phyloP scores from a whole-genome alignment of 2,888 invertebrate genomes.

The Polydrusus pterygomalis region DNA sequence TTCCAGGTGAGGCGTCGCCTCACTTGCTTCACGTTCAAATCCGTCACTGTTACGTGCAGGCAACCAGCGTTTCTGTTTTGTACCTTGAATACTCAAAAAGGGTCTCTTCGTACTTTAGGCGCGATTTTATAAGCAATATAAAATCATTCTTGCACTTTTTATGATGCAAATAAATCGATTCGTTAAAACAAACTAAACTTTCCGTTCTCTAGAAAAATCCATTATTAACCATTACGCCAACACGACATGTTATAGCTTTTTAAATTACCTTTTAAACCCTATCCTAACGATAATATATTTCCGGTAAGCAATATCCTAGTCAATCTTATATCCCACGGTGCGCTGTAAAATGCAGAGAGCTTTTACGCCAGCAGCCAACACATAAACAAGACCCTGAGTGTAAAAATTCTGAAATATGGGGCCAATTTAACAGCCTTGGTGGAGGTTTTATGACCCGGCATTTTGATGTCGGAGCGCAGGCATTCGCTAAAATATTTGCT shows the following conservation, averaged over 20 bases:
- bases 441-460: conserved; percentile 46
- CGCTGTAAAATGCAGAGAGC: conserved; percentile 49
- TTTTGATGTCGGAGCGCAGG: conserved; percentile 40
- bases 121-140: too few species aligned
- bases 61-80: too few species aligned
- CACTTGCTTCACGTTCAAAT: too few species aligned
- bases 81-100: too few species aligned
- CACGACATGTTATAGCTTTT: conserved; percentile 2
- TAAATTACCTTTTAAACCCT: conserved; percentile 18
- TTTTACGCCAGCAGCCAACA: conserved; percentile 49
- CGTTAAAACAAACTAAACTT: not conserved
- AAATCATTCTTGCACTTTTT: too few species aligned
- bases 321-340: conserved; percentile 47
- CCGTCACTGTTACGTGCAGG: too few species aligned
- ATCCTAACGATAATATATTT: conserved; percentile 22
- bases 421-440: conserved; percentile 53
- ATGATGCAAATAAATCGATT: not conserved
- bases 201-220: not conserved
- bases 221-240: not conserved
- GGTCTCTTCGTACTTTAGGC: too few species aligned
- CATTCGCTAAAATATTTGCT: conserved; percentile 40
- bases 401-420: conserved; percentile 55
- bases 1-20: too few species aligned
- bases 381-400: conserved; percentile 52
- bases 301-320: conserved; percentile 39